These are phyloP conservation scores for Tamias sibiricus DNA, from an alignment of 2,113 vertebrate genomes.

Conservation along the genomic window DNA sequence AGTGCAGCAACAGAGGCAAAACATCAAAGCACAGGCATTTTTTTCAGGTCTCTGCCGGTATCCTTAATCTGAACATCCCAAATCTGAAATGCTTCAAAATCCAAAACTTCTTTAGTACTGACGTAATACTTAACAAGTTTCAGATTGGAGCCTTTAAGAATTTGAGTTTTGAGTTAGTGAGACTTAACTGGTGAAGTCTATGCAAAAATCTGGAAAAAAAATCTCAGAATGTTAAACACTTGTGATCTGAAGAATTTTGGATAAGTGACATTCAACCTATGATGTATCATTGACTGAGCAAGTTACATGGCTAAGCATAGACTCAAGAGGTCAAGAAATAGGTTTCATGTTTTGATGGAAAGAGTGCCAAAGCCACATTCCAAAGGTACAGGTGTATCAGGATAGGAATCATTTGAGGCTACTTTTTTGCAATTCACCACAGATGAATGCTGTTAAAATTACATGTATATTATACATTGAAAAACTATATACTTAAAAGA, in stretches of 20 bases:
- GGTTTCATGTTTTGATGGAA: not conserved
- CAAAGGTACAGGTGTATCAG: not conserved
- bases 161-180: not conserved
- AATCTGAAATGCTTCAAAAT: not conserved
- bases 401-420: not conserved
- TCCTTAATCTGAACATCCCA: not conserved
- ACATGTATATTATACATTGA: not conserved
- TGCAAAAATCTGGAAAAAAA: not conserved
- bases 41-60: not conserved
- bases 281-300: not conserved
- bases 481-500: constrained; percentile 25
- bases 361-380: not conserved
- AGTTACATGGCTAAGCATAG: not conserved
- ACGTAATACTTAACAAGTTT: not conserved
- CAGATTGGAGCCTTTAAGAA: not conserved
- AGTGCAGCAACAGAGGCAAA: not conserved
- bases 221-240: not conserved
- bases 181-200: not conserved
- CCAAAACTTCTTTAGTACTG: not conserved
- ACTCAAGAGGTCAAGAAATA: not conserved
- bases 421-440: not conserved
- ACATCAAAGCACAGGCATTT: not conserved
- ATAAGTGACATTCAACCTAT: not conserved
- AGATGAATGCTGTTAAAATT: constrained; percentile 23
- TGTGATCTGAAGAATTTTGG: not conserved